phyloP scores from a whole-genome alignment of 2,888 invertebrate genomes.

The Cerceris ruficornis region DNA sequence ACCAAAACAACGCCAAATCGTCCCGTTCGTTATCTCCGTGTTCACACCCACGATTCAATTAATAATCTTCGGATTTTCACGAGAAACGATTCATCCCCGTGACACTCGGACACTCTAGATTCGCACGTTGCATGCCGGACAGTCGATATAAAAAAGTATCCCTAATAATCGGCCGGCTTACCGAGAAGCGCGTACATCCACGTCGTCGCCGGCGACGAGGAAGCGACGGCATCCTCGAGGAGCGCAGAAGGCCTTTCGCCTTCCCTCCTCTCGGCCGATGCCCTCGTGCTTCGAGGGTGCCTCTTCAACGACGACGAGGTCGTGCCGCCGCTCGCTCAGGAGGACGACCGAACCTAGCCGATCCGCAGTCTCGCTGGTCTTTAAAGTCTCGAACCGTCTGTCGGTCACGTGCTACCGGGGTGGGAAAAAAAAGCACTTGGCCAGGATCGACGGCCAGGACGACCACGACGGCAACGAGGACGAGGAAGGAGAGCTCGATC shows the following conservation, averaged over 20 bases:
- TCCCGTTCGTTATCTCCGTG: too few species aligned
- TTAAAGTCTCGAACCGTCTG: too few species aligned
- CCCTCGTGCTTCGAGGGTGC: slow-evolving; percentile 62
- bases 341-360: slow-evolving; percentile 1
- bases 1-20: too few species aligned
- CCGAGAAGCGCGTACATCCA: slow-evolving; percentile 78
- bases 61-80: not conserved
- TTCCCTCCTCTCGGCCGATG: slow-evolving; percentile 59
- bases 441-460: slow-evolving; percentile 1
- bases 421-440: not conserved
- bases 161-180: slow-evolving; percentile 47
- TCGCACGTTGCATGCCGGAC: slow-evolving; percentile 26
- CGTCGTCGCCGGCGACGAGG: slow-evolving; percentile 68
- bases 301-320: slow-evolving; percentile 52
- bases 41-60: too few species aligned
- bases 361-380: slow-evolving; percentile 21
- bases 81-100: not conserved
- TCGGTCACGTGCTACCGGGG: not conserved
- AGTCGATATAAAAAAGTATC: not conserved
- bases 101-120: not conserved
- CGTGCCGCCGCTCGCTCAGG: slow-evolving; percentile 45
- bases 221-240: slow-evolving; percentile 72
- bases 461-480: slow-evolving; percentile 5
- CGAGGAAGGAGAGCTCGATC: slow-evolving; percentile 15
- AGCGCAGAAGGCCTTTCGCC: slow-evolving; percentile 68